These are phyloP conservation scores for Thaleichthys pacificus DNA, from an alignment of 2,797 vertebrate genomes.

Conservation along the genomic window DNA sequence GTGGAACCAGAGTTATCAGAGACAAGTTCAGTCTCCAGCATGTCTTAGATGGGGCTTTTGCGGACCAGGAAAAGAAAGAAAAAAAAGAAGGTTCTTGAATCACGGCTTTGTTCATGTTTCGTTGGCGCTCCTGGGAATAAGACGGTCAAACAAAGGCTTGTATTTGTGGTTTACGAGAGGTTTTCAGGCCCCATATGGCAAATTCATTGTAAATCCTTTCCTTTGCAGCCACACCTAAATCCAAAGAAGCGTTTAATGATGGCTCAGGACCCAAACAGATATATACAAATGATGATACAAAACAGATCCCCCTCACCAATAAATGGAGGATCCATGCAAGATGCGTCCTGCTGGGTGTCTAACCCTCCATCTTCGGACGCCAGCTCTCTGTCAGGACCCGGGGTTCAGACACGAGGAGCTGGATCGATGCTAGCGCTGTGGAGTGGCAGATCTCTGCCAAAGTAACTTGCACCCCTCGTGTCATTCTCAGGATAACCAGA, in stretches of 20 bases:
- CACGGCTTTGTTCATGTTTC: constrained; percentile 56
- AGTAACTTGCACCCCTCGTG: constrained; percentile 73
- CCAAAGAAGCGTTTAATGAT: neutral
- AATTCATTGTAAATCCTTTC: neutral
- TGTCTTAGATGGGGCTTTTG: constrained; percentile 34
- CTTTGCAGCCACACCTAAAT: constrained; percentile 1
- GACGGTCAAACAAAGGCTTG: constrained; percentile 47
- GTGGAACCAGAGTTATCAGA: constrained; percentile 61
- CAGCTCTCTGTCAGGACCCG: constrained; percentile 74
- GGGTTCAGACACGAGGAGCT: constrained; percentile 79
- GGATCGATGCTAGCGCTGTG: constrained; percentile 71
- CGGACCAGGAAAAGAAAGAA: constrained; percentile 5
- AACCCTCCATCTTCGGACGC: constrained; percentile 67
- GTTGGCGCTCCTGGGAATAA: constrained; percentile 43
- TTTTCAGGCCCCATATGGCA: constrained; percentile 22
- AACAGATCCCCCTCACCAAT: constrained; percentile 59
- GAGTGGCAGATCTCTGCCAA: constrained; percentile 74
- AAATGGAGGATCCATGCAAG: constrained; percentile 50
- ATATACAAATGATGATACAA: neutral
- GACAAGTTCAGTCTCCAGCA: constrained; percentile 35
- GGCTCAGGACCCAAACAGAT: constrained; percentile 42
- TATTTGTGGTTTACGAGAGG: constrained; percentile 29
- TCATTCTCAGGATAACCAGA: constrained; percentile 51
- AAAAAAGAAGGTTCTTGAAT: constrained; percentile 36
- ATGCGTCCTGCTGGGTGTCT: constrained; percentile 62